A percentile compares a stretch with the other conserved stretches of the same genome.
phyloP scores from a whole-genome alignment of 1,140 invertebrate genomes.

The Aphaenogaster floridana region DNA sequence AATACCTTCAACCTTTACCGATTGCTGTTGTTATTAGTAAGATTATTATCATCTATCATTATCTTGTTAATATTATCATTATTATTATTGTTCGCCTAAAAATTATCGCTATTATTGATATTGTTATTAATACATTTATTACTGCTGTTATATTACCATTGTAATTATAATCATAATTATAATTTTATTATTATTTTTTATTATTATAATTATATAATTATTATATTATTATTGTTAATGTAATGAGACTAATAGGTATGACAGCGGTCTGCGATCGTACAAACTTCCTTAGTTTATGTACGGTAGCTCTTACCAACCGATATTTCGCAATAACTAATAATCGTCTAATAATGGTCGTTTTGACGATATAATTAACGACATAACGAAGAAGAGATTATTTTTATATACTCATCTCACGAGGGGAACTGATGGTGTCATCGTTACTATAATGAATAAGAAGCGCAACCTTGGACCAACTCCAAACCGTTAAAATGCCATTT shows the following conservation, averaged over 20 bases:
- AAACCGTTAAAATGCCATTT: conserved; percentile 68
- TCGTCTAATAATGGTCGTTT: background rate
- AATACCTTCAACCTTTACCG: background rate
- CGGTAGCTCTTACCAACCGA: conserved; percentile 12
- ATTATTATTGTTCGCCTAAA: conserved; percentile 24
- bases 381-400: conserved; percentile 2
- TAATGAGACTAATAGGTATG: conserved; percentile 39
- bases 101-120: conserved; percentile 10
- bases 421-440: conserved; percentile 38
- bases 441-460: conserved; percentile 63
- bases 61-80: conserved; percentile 24
- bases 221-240: conserved; percentile 44
- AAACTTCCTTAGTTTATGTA: conserved; percentile 56
- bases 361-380: background rate
- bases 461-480: conserved; percentile 70
- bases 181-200: conserved; percentile 44
- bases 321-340: conserved; percentile 22
- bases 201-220: conserved; percentile 36
- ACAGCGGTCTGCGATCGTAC: conserved; percentile 59
- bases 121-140: conserved; percentile 36
- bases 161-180: conserved; percentile 46
- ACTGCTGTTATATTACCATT: conserved; percentile 28
- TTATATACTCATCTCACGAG: conserved; percentile 20
- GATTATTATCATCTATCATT: conserved; percentile 11
- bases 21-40: conserved; percentile 19